A percentile compares a stretch with the other conserved stretches of the same genome.
phyloP scores from a whole-genome alignment of 2,113 vertebrate species.

The Passerina amoena region DNA sequence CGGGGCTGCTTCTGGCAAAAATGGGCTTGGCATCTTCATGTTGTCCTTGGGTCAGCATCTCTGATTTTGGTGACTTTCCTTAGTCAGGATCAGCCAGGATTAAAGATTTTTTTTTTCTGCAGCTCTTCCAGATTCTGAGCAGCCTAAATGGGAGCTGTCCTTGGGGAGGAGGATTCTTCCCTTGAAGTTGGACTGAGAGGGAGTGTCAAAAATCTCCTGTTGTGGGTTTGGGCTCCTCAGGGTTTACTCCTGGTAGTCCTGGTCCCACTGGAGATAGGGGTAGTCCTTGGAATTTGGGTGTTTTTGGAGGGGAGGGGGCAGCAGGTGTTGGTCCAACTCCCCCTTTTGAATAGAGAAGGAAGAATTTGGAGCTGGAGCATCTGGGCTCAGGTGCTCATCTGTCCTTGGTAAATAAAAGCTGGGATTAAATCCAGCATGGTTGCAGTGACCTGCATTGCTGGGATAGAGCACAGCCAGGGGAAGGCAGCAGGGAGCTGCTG shows the following conservation, averaged over 20 bases:
- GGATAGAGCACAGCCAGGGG: neutral
- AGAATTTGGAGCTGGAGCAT: neutral
- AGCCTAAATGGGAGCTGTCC: neutral
- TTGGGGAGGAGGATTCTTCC: neutral
- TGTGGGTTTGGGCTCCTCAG: neutral
- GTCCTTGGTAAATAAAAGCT: neutral
- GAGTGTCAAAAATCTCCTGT: neutral
- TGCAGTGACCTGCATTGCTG: neutral
- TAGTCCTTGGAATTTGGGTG: neutral
- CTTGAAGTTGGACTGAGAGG: neutral
- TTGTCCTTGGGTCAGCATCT: neutral
- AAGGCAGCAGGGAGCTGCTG: neutral
- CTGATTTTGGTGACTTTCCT: neutral
- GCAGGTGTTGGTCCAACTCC: rapidly evolving
- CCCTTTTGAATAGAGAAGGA: neutral
- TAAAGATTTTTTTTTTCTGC: neutral
- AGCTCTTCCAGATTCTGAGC: neutral
- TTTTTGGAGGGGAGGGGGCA: neutral
- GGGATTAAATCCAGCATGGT: neutral
- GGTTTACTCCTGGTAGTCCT: neutral
- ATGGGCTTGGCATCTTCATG: neutral
- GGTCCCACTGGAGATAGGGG: neutral
- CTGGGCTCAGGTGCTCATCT: neutral
- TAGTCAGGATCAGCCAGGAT: neutral
- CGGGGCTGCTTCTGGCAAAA: neutral